Base-by-base conservation (phyloP, 2,888 invertebrate genomes). In the Parasteatoda lunata region DNA sequence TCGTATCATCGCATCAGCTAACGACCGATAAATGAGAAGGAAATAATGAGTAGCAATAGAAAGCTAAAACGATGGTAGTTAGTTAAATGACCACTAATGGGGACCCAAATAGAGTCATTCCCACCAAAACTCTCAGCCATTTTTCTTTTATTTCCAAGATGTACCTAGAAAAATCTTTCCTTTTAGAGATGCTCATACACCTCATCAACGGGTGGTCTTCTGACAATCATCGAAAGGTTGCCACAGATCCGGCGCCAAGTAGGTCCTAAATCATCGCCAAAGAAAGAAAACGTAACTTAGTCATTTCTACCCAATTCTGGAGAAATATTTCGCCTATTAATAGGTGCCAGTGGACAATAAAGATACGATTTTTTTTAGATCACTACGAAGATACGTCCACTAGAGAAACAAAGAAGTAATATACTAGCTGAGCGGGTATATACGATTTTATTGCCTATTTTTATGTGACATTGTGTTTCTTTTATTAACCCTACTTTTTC, bases 251-350 rank as follows among this genome's bases (percentile, higher is more conserved):
- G 72, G 72, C 71, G 79, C 79, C 72, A 72, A 72, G 79, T 30
- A 51, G 15, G n/a, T 52, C 66, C 11, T 77, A 49, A 49, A 79
- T 72, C 79, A 79, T 49, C 72, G 72, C 72, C 71, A 79, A 70
- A 13, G 30, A 65, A 15, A 30, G 8, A 77, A 77, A 48, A 30
- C 30, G 30, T 30, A 59, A 59, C 59, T 59, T 54, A 7, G n/a
- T n/a, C 59, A 9, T 13, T 59, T n/a, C 15, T 49, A 45, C 49
- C 47, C 72, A 59, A 72, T 70, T 79, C 59, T 54, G 45, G n/a
- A 64, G 72, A 79, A 68, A 72, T 79, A 79, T 79, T 30, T 47
- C 79, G 45, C 71, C 71, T 72, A 79, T 71, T 79, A 72, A 72
- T 52, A 51, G 79, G 51, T 51, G 49, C 71, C 49, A 7, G 49